phyloP scores from a whole-genome alignment of 2,797 vertebrate species.

The Hoplostethus mediterraneus region DNA sequence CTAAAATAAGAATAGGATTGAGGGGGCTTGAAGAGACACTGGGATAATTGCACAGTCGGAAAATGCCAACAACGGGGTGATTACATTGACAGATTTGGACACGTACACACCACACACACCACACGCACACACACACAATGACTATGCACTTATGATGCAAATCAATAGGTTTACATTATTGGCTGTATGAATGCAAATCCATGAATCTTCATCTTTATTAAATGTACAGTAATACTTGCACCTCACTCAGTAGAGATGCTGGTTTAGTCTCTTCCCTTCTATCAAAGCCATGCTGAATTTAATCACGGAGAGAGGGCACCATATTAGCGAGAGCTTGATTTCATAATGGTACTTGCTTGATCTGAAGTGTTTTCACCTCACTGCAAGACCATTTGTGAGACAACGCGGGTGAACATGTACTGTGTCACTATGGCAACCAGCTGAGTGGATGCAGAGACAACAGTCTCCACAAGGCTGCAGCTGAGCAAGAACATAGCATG shows the following conservation, averaged over 20 bases:
- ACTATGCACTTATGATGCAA: not conserved
- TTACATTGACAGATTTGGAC: constrained; percentile 35
- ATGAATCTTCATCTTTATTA: not conserved
- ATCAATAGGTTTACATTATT: not conserved
- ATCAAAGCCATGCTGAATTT: not conserved
- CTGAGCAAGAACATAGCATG: constrained; percentile 19
- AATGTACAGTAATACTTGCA: not conserved
- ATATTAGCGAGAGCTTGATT: constrained; percentile 25
- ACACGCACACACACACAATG: not conserved
- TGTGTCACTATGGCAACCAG: constrained; percentile 72
- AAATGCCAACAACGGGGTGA: constrained; percentile 33
- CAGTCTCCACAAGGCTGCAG: constrained; percentile 53
- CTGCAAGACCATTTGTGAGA: constrained; percentile 42
- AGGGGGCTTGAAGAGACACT: not conserved
- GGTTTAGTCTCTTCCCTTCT: not conserved
- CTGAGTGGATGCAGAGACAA: constrained; percentile 58
- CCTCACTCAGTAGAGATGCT: not conserved
- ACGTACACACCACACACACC: not conserved
- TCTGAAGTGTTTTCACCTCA: constrained; percentile 44
- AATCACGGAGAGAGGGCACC: not conserved
- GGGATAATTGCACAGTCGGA: constrained; percentile 2
- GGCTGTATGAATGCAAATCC: not conserved
- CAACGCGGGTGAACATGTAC: constrained; percentile 46
- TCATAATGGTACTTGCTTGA: constrained; percentile 37
- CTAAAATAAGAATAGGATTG: constrained; percentile 23